These are phyloP conservation scores for Cactoblastis cactorum DNA, from an alignment of 2,888 invertebrate species.

Conservation along the genomic window DNA sequence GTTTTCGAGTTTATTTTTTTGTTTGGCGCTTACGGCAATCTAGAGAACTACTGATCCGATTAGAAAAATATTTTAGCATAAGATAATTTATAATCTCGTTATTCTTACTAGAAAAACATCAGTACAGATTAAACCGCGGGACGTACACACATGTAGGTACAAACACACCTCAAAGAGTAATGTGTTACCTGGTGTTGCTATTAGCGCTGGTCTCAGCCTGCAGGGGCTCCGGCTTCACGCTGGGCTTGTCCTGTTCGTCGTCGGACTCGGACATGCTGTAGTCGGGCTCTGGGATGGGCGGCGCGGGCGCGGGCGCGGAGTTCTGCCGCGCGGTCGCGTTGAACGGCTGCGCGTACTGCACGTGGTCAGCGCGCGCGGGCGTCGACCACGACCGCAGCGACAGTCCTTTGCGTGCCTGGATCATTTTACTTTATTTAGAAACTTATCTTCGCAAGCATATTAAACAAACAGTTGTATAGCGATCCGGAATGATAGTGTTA, in stretches of 20 bases:
- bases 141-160: too few relatives aligned
- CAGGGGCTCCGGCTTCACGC: slow-evolving; percentile 72
- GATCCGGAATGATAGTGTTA: too few relatives aligned
- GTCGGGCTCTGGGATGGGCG: slow-evolving; percentile 95
- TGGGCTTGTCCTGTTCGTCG: slow-evolving; percentile 80
- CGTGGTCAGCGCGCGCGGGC: slow-evolving; percentile 55
- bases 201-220: slow-evolving; percentile 86
- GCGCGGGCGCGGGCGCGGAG: slow-evolving; percentile 87
- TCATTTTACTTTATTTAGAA: too few relatives aligned
- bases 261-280: slow-evolving; percentile 94
- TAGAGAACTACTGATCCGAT: too few relatives aligned
- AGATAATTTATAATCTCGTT: too few relatives aligned
- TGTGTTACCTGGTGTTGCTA: slow-evolving; percentile 81
- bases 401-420: slow-evolving; percentile 80
- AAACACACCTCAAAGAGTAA: too few relatives aligned
- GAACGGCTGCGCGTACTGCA: slow-evolving; percentile 72
- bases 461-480: too few relatives aligned
- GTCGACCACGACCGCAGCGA: slow-evolving; percentile 72
- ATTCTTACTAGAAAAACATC: background rate
- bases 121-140: too few relatives aligned
- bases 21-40: too few relatives aligned
- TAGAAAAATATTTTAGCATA: too few relatives aligned
- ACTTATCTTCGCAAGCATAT: too few relatives aligned
- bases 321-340: slow-evolving; percentile 63
- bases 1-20: too few relatives aligned